These are phyloP conservation scores for Cyaniris semiargus DNA, from an alignment of 2,888 invertebrate species.

Conservation along the genomic window DNA sequence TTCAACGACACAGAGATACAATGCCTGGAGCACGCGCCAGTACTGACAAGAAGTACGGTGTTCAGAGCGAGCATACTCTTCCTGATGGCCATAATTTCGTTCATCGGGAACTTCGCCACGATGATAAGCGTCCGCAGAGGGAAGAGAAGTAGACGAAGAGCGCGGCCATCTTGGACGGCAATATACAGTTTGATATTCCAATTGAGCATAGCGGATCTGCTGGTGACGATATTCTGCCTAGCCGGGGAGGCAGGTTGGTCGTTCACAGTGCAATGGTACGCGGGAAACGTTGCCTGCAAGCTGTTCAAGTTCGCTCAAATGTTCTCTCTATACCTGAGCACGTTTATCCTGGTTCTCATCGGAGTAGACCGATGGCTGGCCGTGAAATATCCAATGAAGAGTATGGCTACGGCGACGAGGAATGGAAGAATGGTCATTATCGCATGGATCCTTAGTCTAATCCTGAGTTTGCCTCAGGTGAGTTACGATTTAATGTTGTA, in stretches of 20 bases:
- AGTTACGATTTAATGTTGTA: conserved; percentile 48
- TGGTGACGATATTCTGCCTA: conserved; percentile 90
- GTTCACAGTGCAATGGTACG: conserved; percentile 89
- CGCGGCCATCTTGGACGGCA: conserved; percentile 84
- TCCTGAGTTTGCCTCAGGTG: conserved; percentile 92
- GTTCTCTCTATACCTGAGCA: conserved; percentile 90
- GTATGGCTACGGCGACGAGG: conserved; percentile 83
- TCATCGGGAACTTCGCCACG: conserved; percentile 88
- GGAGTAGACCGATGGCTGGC: conserved; percentile 91
- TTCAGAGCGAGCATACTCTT: conserved; percentile 84
- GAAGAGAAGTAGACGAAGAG: conserved; percentile 77
- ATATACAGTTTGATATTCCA: conserved; percentile 90
- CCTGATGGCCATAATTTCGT: conserved; percentile 85
- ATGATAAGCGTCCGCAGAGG: conserved; percentile 87
- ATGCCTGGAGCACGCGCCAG: conserved; percentile 85
- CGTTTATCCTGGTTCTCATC: conserved; percentile 90
- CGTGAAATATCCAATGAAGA: conserved; percentile 89
- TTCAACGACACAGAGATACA: conserved; percentile 62
- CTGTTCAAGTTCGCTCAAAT: conserved; percentile 90
- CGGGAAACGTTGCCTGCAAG: conserved; percentile 88
- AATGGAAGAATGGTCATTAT: conserved; percentile 84
- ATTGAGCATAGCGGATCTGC: conserved; percentile 89
- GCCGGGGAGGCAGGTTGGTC: conserved; percentile 91
- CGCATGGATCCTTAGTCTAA: conserved; percentile 86
- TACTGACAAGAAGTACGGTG: conserved; percentile 81